These are phyloP conservation scores for Drosophila prosaltans DNA, from an alignment of 1,140 invertebrate species.

Conservation along the genomic window DNA sequence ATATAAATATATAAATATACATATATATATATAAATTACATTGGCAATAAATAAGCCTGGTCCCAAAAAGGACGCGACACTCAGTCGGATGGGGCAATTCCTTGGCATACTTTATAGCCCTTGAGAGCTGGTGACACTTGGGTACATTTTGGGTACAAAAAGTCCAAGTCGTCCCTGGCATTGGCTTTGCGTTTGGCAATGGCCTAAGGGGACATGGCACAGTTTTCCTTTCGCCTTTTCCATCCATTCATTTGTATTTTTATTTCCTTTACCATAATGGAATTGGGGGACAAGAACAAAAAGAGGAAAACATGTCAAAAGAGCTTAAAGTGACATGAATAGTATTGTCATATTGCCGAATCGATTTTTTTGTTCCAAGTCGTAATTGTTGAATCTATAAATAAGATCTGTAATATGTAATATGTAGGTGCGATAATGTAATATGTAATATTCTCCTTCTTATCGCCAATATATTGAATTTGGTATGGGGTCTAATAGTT, in stretches of 20 bases:
- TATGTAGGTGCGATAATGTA: conserved; percentile 5
- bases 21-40: conserved; percentile 29
- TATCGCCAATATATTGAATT: conserved; percentile 2
- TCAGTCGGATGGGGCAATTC: conserved; percentile 29
- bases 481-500: conserved; percentile 23
- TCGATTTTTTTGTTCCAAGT: conserved; percentile 29
- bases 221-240: not conserved
- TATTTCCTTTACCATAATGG: not conserved
- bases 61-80: conserved; percentile 10
- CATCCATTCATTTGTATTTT: not conserved
- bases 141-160: conserved; percentile 12
- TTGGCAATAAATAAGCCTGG: conserved; percentile 39
- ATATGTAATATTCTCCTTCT: not conserved
- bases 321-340: conserved; percentile 28
- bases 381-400: conserved; percentile 45
- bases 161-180: conserved; percentile 1
- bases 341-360: conserved; percentile 13
- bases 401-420: conserved; percentile 37
- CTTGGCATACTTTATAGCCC: conserved; percentile 46
- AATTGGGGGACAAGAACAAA: not conserved
- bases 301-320: conserved; percentile 14
- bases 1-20: not conserved
- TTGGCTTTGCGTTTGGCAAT: not conserved
- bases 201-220: conserved; percentile 24
- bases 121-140: conserved; percentile 47